Conservation (phyloP, 2,888 invertebrate species). For the Baronia brevicornis region DNA sequence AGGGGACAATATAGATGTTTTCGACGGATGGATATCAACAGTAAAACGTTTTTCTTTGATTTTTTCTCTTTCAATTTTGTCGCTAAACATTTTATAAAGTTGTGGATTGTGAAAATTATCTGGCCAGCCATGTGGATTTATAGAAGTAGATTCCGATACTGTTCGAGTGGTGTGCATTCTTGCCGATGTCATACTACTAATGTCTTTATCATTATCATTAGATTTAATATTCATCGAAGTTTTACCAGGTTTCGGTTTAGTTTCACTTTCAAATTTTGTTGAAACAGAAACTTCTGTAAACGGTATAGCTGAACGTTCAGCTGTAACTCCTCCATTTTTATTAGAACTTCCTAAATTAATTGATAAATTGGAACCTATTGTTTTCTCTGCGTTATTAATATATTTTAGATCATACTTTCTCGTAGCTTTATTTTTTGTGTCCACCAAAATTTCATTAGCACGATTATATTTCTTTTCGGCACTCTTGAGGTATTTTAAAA, state of each 20-base stretch:
- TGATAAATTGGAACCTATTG: background rate
- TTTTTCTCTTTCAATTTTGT: conserved; percentile 34
- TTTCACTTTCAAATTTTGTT: conserved; percentile 13
- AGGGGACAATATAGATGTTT: conserved; percentile 8
- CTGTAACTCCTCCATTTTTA: conserved; percentile 9
- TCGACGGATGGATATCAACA: conserved; percentile 13
- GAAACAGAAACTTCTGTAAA: conserved; percentile 11
- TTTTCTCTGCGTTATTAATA: background rate
- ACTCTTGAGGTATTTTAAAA: conserved; percentile 27
- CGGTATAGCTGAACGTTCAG: conserved; percentile 8
- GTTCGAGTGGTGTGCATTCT: conserved; percentile 5
- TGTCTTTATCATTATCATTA: conserved; percentile 46
- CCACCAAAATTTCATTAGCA: conserved; percentile 58
- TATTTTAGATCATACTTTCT: too few species aligned
- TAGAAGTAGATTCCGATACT: conserved; percentile 2
- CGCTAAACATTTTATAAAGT: conserved; percentile 41
- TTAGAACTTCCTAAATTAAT: conserved; percentile 3
- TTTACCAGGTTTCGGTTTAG: conserved; percentile 15
- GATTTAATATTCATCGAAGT: too few species aligned
- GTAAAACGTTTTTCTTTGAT: conserved; percentile 50
- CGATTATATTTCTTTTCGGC: conserved; percentile 60
- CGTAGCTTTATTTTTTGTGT: conserved; percentile 39
- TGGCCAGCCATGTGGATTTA: conserved; percentile 38
- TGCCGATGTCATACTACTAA: conserved; percentile 40
- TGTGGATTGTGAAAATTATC: conserved; percentile 44